A percentile compares a stretch with the other conserved stretches of the same genome.
Conservation (phyloP, 2,888 invertebrate species). For the Perithous albicinctus region DNA sequence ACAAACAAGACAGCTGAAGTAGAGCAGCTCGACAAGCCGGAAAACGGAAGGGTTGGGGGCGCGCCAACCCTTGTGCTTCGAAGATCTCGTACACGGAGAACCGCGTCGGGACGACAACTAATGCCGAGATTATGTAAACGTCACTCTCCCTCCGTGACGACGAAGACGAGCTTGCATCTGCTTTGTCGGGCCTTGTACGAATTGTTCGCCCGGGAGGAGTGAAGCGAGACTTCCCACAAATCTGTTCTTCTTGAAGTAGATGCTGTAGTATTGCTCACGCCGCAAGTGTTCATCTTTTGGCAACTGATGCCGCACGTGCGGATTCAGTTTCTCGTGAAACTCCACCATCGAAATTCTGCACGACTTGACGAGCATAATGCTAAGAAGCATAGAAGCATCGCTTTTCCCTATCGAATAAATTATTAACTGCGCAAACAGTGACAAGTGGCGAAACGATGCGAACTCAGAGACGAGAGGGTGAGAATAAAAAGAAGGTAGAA, state of each 20-base stretch:
- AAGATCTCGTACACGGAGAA: conserved; percentile 36
- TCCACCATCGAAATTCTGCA: conserved; percentile 45
- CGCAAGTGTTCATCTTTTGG: conserved; percentile 25
- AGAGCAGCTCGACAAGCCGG: conserved; percentile 11
- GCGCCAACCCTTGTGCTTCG: conserved; percentile 38
- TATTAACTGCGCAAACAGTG: conserved; percentile 25
- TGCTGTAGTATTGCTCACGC: conserved; percentile 36
- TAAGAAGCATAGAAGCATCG: not conserved
- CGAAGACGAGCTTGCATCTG: conserved; percentile 68
- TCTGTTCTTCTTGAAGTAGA: conserved; percentile 58
- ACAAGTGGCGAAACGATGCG: not conserved
- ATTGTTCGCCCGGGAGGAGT: conserved; percentile 69
- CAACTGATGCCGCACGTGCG: conserved; percentile 36
- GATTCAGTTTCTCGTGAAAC: conserved; percentile 41
- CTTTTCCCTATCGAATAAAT: conserved; percentile 26
- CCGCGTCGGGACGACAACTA: conserved; percentile 71
- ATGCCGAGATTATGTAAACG: conserved; percentile 82
- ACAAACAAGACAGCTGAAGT: conserved; percentile 15
- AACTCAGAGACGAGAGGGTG: not conserved
- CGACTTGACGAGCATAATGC: conserved; percentile 49
- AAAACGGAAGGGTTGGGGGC: conserved; percentile 10
- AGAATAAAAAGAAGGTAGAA: not conserved
- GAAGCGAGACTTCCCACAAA: conserved; percentile 48
- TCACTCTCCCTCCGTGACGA: conserved; percentile 71
- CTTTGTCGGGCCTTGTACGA: conserved; percentile 73